Conservation (phyloP, 2,888 invertebrate species). For the Pyrgus malvae region DNA sequence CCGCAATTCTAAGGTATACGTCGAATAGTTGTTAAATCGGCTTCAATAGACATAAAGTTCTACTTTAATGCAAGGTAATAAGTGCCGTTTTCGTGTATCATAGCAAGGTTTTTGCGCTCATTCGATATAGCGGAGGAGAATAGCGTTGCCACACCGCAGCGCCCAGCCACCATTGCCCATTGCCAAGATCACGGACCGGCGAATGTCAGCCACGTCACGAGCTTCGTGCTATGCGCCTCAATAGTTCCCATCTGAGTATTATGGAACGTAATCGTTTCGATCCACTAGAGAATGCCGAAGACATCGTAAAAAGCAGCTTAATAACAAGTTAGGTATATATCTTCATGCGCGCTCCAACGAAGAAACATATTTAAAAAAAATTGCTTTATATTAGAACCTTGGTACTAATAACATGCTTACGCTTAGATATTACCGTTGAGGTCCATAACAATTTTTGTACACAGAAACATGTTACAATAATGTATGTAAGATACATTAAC, state of each 20-base stretch:
- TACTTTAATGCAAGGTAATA: slow-evolving; percentile 21
- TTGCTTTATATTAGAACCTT: no score
- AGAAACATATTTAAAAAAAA: no score
- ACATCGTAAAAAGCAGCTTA: neutral
- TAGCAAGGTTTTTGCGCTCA: slow-evolving; percentile 21
- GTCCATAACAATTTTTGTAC: no score
- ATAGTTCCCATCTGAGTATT: slow-evolving; percentile 64
- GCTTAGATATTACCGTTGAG: no score
- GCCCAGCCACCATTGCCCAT: slow-evolving; percentile 78
- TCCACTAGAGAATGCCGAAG: slow-evolving; percentile 42
- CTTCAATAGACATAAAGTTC: slow-evolving; percentile 30
- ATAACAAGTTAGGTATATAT: no score
- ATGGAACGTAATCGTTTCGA: slow-evolving; percentile 64
- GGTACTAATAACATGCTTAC: no score
- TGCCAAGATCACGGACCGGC: slow-evolving; percentile 84
- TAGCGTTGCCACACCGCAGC: slow-evolving; percentile 53
- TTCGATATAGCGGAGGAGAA: slow-evolving; percentile 13
- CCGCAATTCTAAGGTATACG: slow-evolving; percentile 56
- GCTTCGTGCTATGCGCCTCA: slow-evolving; percentile 71
- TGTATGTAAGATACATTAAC: no score
- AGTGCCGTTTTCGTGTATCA: neutral
- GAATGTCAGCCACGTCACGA: slow-evolving; percentile 81
- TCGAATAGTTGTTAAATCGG: neutral
- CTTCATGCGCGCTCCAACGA: no score
- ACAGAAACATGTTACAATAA: no score